Base-by-base conservation (phyloP, 2,797 vertebrate species). In the Erethizon dorsatum region DNA sequence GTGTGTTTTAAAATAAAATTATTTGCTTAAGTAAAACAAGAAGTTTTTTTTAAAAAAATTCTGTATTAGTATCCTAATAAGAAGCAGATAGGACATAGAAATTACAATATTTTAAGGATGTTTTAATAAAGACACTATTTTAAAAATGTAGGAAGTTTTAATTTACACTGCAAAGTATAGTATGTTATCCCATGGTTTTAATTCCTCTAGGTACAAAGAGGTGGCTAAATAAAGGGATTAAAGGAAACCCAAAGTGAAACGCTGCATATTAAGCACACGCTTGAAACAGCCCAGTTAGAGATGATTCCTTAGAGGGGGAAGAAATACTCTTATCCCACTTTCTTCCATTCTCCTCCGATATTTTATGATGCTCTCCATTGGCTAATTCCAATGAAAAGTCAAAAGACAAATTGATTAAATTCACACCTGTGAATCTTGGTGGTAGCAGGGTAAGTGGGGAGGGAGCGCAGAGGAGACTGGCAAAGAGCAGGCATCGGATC, bases 381-480 rank as follows among this genome's bases (percentile, higher is more conserved):
- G 22, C 57, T 86, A 78, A 83, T 56, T 17, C 14, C 61, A 79
- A 26, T 4, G 33, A 56, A 17, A 80, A 85, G 37, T 20, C 47
- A 83, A 86, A 45, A 59, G 26, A 37, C 14, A 83, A 88, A 69
- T 8, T 17, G 61, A n/a, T 15, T 20, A 57, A 20, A 12, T 63
- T 37, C 47, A 31, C 1, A 47, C 0, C 4, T 82, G 2, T 14
- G 15, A 6, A 5, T 85, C 11, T 61, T 11, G 17, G 45, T 9
- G 4, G 12, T 2, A 17, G 2, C 31, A 5, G 18, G 17, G 0
- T 33, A n/a, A 85, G 6, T 37, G 0, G 1, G 2, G 1, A 56
- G 15, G 26, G 2, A 57, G 14, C 15, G 50, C 17, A 61, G 4
- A 61, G 15, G 0, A 52, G 3, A n/a, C 0, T 26, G 33, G 24